Base-by-base conservation (phyloP, 1,140 invertebrate species). In the Antheraea pernyi region DNA sequence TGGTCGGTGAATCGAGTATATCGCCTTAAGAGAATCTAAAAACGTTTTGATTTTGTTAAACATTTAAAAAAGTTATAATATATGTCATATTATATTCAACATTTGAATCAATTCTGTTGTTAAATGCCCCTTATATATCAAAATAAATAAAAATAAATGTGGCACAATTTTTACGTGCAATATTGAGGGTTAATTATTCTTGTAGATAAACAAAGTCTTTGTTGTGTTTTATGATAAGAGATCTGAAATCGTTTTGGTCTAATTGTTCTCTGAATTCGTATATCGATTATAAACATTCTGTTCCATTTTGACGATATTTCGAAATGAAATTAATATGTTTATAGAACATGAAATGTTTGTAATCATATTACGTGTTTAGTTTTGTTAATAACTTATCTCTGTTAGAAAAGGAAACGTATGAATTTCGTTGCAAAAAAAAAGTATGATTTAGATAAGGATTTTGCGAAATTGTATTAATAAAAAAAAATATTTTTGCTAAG, bases 151-250 rank as follows among this genome's bases (percentile, higher is more conserved):
- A 53, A 53, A 53, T 30, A 63, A 13, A 71, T 48, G 39, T 58
- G 73, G 72, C 75, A 73, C 72, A 68, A 71, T 71, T 71, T 78
- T 74, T 64, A 77, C 61, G 82, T 83, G 82, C 82, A 83, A 83
- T 83, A 83, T 74, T 70, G 69, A 76, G 73, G 53, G 68, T 79
- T 73, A 65, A 67, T 53, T 70, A 64, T 76, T 53, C 8, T 36
- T 63, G 22, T 30, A 63, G 30, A 37, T 63, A 37, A 63, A 36
- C 37, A 63, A 63, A n/a, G 7, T 61, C 19, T 22, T 11, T 63
- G 37, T 63, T 36, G 61, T 53, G 11, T 53, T 16, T 53, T 13
- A 53, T 42, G 4, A 42, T 53, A 53, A 63, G 61, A 63, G 61
- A 63, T 63, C 61, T 63, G 61, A 63, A 37, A 36, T 63, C 46